Base-by-base conservation (phyloP, 2,113 vertebrate genomes). In the Myocastor coypus region DNA sequence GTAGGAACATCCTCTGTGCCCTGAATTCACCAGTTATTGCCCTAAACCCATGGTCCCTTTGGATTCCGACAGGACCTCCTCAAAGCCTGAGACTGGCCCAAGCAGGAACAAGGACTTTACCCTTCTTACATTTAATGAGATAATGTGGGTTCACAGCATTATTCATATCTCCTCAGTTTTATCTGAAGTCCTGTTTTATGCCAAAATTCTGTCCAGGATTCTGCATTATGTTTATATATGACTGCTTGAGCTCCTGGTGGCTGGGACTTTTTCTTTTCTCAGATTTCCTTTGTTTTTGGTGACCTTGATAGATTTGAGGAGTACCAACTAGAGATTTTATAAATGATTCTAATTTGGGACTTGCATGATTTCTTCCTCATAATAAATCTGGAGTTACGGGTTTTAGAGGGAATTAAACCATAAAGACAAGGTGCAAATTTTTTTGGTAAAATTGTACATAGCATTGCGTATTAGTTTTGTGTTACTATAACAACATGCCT, bases 341-440 rank as follows among this genome's bases (percentile, higher is more conserved):
- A n/a, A 92, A 75, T 55, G 32, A 78, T 64, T 61, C 50, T 55
- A 17, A 69, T 1, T 3, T 78, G 16, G 66, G 7, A 42, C 64
- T 89, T 86, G 30, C 92, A 50, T 96, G 20, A 28, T 59, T 12
- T 82, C 78, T 87, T 83, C 30, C 55, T 95, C 30, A 64, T 24
- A 42, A 55, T 59, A 78, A 91, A 37, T 17, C 37, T 22, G 7
- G 22, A 37, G 24, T 75, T 85, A 68, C 26, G 12, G 50, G 37
- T 55, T 17, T 87, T 87, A 26, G 16, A 57, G 14, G 28, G 75
- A 50, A 78, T 40, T 86, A 84, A n/a, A 24, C 19, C 7, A 57
- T 34, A 84, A 57, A 42, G 34, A 17, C 69, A 30, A 92, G 63
- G 28, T 73, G 34, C 26, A 12, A 14, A 16, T 91, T 91, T 57